Base-by-base conservation (phyloP, 92 coral and sea anemone species). In the Virgularia gustaviana region DNA sequence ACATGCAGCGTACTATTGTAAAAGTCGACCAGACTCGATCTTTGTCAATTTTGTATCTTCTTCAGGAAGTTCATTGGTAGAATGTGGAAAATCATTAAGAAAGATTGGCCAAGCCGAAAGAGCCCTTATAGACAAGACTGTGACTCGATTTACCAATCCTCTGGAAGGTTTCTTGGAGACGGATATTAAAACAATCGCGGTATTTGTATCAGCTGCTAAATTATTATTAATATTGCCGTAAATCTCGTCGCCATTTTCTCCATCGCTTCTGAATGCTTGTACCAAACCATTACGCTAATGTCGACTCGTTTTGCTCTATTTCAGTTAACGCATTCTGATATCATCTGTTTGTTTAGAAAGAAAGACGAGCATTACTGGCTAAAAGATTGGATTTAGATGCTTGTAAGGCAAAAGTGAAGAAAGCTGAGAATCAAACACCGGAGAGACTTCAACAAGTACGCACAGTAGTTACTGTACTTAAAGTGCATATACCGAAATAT, bases 381-480 rank as follows among this genome's bases (percentile, higher is more conserved):
- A 91, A 91, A 58, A 73, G 97, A 32, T 43, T 91, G 31, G 97
- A 91, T 75, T 84, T 91, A 66, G 97, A 91, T 82, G 85, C 91
- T 2, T 87, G 96, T 49, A 91, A 89, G 79, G 54, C 88, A 55
- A 88, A 82, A 79, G 83, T 89, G 52, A 79, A 87, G 23, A 91
- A 89, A 63, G 89, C 97, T 2, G 75, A 68, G 36, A 68, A 68
- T 32, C 96, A 88, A 61, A 73, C 87, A 41, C 96, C 97, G 33
- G 97, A 91, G 76, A 89, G 81, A 57, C 83, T 91, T 72, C 97
- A 91, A 54, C 96, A 91, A 83, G 97, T 91, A 20, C 57, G 81
- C 45, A 6, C 31, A 27, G 5, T 19, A 13, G 0, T 10, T 45
- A 23, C 19, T 4, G n/a, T n/a, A n/a, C n/a, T n/a, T n/a, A n/a